Percentiles rank a stretch among this genome's conserved stretches.
Evolutionary conservation across 2,797 vertebrate genomes (phyloP).

Genomic region (Syngnathus rostellatus): DNA sequence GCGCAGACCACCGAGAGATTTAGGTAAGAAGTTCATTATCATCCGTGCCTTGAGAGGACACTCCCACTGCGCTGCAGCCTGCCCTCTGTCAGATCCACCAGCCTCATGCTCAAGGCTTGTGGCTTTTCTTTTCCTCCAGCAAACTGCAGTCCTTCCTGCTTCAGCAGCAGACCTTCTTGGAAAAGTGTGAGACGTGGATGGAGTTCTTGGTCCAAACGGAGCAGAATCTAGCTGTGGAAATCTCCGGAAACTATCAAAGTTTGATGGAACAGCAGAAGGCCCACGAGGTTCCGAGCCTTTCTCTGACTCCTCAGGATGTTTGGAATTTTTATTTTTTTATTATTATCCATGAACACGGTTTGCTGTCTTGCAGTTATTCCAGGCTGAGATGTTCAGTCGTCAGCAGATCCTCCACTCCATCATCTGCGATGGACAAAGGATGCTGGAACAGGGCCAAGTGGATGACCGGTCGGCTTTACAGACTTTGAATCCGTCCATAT

Average conservation of each 20-base stretch:
- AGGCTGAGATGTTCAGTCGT: slow-evolving; percentile 97
- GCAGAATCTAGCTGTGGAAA: slow-evolving; percentile 85
- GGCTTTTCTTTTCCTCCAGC: slow-evolving; percentile 57
- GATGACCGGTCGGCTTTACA: slow-evolving; percentile 82
- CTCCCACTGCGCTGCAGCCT: too few species aligned
- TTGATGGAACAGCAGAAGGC: slow-evolving; percentile 89
- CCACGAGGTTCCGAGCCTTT: slow-evolving; percentile 76
- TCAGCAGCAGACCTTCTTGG: slow-evolving; percentile 91
- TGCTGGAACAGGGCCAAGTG: slow-evolving; percentile 94
- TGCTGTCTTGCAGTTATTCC: slow-evolving; percentile 79
- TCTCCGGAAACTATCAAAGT: slow-evolving; percentile 88
- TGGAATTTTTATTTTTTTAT: neutral
- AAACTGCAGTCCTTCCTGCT: slow-evolving; percentile 91
- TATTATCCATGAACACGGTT: neutral
- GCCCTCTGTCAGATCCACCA: too few species aligned
- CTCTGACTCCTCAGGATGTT: neutral
- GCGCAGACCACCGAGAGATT: slow-evolving; percentile 89
- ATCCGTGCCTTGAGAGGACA: neutral
- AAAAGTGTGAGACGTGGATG: slow-evolving; percentile 98
- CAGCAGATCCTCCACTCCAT: slow-evolving; percentile 97
- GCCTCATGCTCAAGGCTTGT: neutral
- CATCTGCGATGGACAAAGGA: slow-evolving; percentile 86
- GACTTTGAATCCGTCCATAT: neutral
- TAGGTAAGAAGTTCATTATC: slow-evolving; percentile 67
- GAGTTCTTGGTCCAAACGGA: slow-evolving; percentile 90